phyloP scores from a whole-genome alignment of 2,888 invertebrate species.

The Ephialtes manifestator region DNA sequence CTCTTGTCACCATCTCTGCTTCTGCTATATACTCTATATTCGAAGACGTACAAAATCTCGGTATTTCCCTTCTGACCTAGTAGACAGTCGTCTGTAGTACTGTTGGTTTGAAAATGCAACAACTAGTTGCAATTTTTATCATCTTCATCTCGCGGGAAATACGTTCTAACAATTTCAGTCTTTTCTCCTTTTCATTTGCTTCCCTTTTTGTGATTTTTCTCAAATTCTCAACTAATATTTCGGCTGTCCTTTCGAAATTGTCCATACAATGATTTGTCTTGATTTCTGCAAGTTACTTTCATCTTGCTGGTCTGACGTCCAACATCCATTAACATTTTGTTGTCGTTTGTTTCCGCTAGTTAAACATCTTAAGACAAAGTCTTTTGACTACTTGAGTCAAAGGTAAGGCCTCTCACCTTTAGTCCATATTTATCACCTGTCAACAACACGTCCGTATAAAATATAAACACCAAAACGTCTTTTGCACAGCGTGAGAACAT shows the following conservation, averaged over 20 bases:
- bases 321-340: no score
- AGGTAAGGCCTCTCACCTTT: not conserved
- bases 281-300: not conserved
- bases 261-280: not conserved
- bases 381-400: not conserved
- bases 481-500: not conserved
- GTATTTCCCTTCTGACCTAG: conserved; percentile 35
- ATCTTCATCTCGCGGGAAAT: not conserved
- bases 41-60: conserved; percentile 38
- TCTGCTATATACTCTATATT: not conserved
- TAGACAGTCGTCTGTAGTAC: conserved; percentile 14
- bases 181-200: not conserved
- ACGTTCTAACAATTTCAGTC: not conserved
- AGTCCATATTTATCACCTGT: not conserved
- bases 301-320: not conserved
- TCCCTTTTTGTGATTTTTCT: not conserved
- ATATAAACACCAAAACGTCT: not conserved
- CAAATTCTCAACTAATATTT: not conserved
- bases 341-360: not conserved
- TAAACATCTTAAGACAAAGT: not conserved
- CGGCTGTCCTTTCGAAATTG: not conserved
- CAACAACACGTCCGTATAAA: not conserved
- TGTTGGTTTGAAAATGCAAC: conserved; percentile 36
- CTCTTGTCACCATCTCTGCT: conserved; percentile 4
- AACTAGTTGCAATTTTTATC: conserved; percentile 5